A percentile compares a stretch with the other conserved stretches of the same genome.
These are phyloP conservation scores for Lordiphosa andalusiaca DNA, from an alignment of 2,888 invertebrate species.

Conservation along the genomic window DNA sequence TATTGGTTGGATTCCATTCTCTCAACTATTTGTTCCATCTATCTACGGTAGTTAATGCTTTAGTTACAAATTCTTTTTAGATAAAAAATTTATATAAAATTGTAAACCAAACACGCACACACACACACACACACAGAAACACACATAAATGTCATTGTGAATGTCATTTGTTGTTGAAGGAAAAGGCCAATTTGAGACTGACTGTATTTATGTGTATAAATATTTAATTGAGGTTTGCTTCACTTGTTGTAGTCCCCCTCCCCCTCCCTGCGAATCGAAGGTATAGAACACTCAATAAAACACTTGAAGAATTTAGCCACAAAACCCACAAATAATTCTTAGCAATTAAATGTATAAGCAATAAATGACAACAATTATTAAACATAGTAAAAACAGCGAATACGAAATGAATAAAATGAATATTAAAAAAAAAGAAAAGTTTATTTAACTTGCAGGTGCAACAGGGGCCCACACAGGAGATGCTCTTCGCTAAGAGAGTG, in stretches of 20 bases:
- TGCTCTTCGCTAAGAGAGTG: neutral
- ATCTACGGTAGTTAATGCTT: neutral
- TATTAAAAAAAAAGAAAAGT: slow-evolving; percentile 49
- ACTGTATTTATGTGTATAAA: slow-evolving; percentile 69
- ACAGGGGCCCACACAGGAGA: slow-evolving; percentile 17
- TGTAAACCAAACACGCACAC: neutral
- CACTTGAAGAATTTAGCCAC: neutral
- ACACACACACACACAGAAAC: neutral
- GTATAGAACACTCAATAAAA: slow-evolving; percentile 19
- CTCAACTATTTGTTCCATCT: too few relatives aligned
- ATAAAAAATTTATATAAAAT: neutral
- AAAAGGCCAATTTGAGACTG: slow-evolving; percentile 66
- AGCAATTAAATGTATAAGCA: slow-evolving; percentile 51
- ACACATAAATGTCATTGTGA: slow-evolving; percentile 58
- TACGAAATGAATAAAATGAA: slow-evolving; percentile 53
- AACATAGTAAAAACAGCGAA: slow-evolving; percentile 36
- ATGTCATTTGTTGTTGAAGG: slow-evolving; percentile 65
- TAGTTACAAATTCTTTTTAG: neutral
- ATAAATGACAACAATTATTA: slow-evolving; percentile 54
- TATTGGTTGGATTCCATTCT: too few relatives aligned
- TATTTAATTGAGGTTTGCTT: slow-evolving; percentile 41
- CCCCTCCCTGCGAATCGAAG: slow-evolving; percentile 25
- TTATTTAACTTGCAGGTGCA: slow-evolving; percentile 20
- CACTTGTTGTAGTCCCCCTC: slow-evolving; percentile 23
- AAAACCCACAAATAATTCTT: slow-evolving; percentile 15